Evolutionary conservation across 2,797 vertebrate genomes (phyloP), one percentile per base, ranked within the genome.

Genomic region (Pipistrellus nathusii): DNA sequence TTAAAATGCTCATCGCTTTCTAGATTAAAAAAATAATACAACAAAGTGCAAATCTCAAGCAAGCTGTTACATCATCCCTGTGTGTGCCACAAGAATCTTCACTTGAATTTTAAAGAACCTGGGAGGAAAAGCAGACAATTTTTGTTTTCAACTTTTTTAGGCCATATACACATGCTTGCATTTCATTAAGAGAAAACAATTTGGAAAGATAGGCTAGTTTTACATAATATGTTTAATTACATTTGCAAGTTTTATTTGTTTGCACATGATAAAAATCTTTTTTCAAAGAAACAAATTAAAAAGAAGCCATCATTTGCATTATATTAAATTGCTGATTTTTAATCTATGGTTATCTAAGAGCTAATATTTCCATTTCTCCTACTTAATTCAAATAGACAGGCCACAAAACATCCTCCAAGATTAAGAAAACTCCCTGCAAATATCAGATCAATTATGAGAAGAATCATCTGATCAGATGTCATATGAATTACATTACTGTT

Each of bases 371-470:
- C 91, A 95, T 85, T 95, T 92, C 84, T 92, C 23, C 4, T 83
- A 88, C 72, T 76, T 73, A 90, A 91, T 86, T 68, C 93, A 92
- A 38, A 23, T 25, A 44, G 69, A 94, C 23, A 53, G n/a, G 55
- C 32, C 27, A 87, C 87, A 68, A 90, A 96, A 77, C 73, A 92
- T 48, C 5, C 73, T 88, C 77, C 44, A 95, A 96, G 80, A 88
- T 83, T 80, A 95, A 85, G 78, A 48, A 94, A 95, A 93, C 85
- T 20, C 27, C 68, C 75, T 85, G n/a, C 73, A 96, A 96, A 93
- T 81, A 95, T 91, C 94, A 97, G 95, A 97, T 93, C 55, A 96
- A 96, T 96, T 97, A 95, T 35, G 73, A 93, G 59, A 57, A 96
- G 83, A 96, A 95, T 10, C 88, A 6, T 57, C 90, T 93, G 88